phyloP scores from a whole-genome alignment of 1,140 invertebrate genomes.

The Probaryconus sp. region DNA sequence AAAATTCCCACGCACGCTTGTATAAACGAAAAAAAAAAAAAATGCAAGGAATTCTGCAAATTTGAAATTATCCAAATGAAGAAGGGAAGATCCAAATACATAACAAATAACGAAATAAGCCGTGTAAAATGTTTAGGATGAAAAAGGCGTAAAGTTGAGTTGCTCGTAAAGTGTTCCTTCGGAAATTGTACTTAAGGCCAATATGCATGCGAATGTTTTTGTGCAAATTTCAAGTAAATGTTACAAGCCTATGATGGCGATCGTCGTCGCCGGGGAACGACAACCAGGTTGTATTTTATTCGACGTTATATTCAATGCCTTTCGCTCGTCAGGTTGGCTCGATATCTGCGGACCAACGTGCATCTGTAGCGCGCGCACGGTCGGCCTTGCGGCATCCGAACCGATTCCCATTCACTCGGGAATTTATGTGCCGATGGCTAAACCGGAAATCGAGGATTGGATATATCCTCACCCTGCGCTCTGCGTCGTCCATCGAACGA shows the following conservation, averaged over 20 bases:
- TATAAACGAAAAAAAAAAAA: too few species aligned
- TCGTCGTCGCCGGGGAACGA: constrained; percentile 53
- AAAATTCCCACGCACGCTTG: too few species aligned
- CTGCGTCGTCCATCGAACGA: constrained; percentile 10
- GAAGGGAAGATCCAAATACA: too few species aligned
- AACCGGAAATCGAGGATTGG: constrained; percentile 71
- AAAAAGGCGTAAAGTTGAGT: too few species aligned
- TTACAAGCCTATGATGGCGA: constrained; percentile 29
- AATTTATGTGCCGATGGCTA: constrained; percentile 71
- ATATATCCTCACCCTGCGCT: constrained; percentile 54
- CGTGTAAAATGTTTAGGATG: too few species aligned
- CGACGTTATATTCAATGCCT: constrained; percentile 63
- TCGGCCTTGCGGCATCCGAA: constrained; percentile 64
- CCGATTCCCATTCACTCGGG: constrained; percentile 67
- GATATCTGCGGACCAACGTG: constrained; percentile 54
- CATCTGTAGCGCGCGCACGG: constrained; percentile 51
- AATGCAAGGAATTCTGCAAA: too few species aligned
- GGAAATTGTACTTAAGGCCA: too few species aligned
- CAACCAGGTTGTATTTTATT: constrained; percentile 67
- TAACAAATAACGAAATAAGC: too few species aligned
- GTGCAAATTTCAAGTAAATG: constrained; percentile 17
- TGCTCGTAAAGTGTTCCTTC: too few species aligned
- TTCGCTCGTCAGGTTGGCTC: constrained; percentile 58
- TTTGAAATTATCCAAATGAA: too few species aligned
- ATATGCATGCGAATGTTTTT: constrained; percentile 19